These are phyloP conservation scores for Drosophila tripunctata DNA, from an alignment of 2,888 invertebrate species.

Conservation along the genomic window DNA sequence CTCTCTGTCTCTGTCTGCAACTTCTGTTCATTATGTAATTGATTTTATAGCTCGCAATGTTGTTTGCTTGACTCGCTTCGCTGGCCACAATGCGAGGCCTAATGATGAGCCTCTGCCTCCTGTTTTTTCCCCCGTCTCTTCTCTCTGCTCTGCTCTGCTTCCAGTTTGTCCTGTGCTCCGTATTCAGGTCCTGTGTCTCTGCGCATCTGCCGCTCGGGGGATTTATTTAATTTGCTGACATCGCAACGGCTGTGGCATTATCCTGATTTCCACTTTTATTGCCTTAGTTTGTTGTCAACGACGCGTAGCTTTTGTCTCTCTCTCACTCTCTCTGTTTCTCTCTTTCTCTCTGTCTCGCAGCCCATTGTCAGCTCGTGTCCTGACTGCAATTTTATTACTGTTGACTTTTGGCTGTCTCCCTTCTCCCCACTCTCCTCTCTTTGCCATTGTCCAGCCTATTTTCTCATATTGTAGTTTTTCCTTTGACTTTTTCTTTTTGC, in stretches of 20 bases:
- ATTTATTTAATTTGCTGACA: conserved; percentile 80
- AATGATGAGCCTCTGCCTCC: conserved; percentile 39
- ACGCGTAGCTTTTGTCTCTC: conserved; percentile 27
- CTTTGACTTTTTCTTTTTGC: conserved; percentile 43
- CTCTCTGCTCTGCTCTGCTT: not conserved
- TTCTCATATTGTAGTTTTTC: conserved; percentile 52
- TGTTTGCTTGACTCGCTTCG: conserved; percentile 43
- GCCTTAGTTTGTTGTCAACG: conserved; percentile 60
- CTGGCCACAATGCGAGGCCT: conserved; percentile 49
- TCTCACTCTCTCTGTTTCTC: not conserved
- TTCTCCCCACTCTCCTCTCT: not conserved
- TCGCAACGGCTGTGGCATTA: conserved; percentile 65
- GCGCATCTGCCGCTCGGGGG: conserved; percentile 75
- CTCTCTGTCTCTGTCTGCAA: not conserved
- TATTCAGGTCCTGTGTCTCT: conserved; percentile 26
- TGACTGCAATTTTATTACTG: conserved; percentile 69
- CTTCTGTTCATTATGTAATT: conserved; percentile 74
- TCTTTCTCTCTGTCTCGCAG: not conserved
- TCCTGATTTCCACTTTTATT: conserved; percentile 78
- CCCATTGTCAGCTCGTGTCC: conserved; percentile 65
- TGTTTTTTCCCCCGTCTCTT: not conserved
- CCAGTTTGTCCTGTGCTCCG: conserved; percentile 17
- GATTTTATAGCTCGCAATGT: conserved; percentile 67
- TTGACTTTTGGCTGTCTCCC: conserved; percentile 64
- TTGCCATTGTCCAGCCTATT: conserved; percentile 25